A percentile compares a stretch with the other conserved stretches of the same genome.
Evolutionary conservation across 2,113 vertebrate species (phyloP).

Genomic region (Heloderma charlesbogerti): DNA sequence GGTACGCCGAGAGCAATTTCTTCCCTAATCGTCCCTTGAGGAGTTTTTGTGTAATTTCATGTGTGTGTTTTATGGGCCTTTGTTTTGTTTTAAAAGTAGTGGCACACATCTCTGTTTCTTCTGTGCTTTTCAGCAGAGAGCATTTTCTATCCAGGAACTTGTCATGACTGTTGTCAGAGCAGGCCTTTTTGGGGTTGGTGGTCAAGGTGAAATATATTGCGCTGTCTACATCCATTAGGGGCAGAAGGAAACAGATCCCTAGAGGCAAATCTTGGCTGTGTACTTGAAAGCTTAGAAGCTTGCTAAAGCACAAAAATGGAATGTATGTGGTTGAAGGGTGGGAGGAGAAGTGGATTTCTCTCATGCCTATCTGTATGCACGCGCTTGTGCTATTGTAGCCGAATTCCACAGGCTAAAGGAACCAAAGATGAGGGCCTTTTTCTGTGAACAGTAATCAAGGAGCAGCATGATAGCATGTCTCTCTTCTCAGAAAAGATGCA

Average conservation of each 20-base stretch:
- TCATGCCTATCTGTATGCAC: not conserved
- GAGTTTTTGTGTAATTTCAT: constrained; percentile 43
- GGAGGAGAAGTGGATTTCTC: not conserved
- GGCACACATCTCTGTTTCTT: constrained; percentile 21
- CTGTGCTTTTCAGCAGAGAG: constrained; percentile 34
- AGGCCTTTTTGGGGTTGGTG: not conserved
- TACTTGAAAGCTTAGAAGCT: not conserved
- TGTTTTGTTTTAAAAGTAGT: constrained; percentile 18
- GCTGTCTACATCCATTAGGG: constrained; percentile 9
- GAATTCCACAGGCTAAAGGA: not conserved
- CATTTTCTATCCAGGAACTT: constrained; percentile 46
- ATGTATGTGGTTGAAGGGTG: not conserved
- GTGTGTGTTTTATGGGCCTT: not conserved
- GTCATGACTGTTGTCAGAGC: constrained; percentile 32
- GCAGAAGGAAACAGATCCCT: not conserved
- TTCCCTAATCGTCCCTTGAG: constrained; percentile 52
- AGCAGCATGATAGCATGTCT: not conserved
- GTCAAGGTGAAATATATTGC: not conserved
- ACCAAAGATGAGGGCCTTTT: not conserved
- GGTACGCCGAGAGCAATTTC: constrained; percentile 68
- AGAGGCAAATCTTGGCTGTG: not conserved
- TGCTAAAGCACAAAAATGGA: not conserved
- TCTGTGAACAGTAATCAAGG: not conserved
- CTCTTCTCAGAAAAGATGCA: not conserved
- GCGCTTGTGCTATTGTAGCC: too few species aligned